phyloP scores from a whole-genome alignment of 1,140 invertebrate genomes.

The Microplitis mediator region DNA sequence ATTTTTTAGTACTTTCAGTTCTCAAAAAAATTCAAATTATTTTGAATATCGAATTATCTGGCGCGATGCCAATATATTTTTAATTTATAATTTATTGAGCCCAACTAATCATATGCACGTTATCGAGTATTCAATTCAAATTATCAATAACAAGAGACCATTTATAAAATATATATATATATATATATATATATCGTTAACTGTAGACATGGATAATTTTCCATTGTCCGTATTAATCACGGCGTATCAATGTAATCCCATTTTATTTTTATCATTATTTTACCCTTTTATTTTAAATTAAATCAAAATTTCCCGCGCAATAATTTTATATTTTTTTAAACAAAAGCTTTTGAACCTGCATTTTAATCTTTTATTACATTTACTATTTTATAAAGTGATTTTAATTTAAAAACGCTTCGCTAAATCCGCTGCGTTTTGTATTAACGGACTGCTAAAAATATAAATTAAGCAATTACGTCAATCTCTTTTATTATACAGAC shows the following conservation, averaged over 20 bases:
- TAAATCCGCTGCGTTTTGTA: too few species aligned
- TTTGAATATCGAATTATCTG: neutral
- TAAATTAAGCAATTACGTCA: too few species aligned
- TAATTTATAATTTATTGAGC: slow-evolving; percentile 8
- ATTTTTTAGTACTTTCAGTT: neutral
- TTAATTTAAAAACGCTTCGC: too few species aligned
- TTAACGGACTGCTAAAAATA: neutral
- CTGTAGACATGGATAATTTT: neutral
- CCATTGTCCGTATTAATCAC: slow-evolving; percentile 13
- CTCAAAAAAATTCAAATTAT: neutral
- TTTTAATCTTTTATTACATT: neutral
- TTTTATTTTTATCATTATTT: neutral
- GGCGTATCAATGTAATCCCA: neutral
- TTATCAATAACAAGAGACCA: slow-evolving; percentile 14
- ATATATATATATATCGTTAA: slow-evolving; percentile 13
- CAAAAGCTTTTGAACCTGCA: too few species aligned
- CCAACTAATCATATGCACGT: slow-evolving; percentile 24
- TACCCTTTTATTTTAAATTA: neutral
- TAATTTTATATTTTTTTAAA: too few species aligned
- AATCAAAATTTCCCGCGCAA: too few species aligned
- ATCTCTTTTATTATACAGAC: neutral
- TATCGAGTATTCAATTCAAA: slow-evolving; percentile 22
- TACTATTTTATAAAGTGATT: neutral
- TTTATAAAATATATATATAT: neutral
- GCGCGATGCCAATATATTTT: neutral